Conservation (phyloP, 92 coral and sea anemone species). For the Meandrina meandrites region DNA sequence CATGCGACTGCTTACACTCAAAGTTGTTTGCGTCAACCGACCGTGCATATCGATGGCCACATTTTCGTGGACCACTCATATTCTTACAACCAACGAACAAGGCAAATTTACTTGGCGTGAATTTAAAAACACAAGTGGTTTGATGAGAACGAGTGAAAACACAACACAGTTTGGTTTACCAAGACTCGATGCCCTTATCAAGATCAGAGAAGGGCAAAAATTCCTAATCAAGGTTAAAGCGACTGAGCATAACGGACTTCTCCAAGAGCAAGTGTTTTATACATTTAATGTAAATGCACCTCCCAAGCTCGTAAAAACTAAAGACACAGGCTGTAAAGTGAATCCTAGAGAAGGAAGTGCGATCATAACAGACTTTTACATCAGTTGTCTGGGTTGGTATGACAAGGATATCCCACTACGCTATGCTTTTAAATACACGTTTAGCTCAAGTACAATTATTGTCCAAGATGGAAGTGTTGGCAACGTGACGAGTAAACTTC, state of each 20-base stretch:
- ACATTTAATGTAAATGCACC: conserved; percentile 61
- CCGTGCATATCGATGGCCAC: conserved; percentile 11
- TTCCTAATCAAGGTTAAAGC: conserved; percentile 16
- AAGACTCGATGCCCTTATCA: conserved; percentile 16
- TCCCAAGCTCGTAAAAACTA: conserved; percentile 35
- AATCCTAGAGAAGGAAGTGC: conserved; percentile 69
- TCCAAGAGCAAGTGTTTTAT: conserved; percentile 7
- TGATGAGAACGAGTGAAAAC: not conserved
- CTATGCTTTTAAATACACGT: conserved; percentile 68
- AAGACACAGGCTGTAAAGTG: conserved; percentile 46
- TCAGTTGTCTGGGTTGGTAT: conserved; percentile 66
- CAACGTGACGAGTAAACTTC: conserved; percentile 59
- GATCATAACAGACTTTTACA: conserved; percentile 53
- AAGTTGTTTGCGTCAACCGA: conserved; percentile 2
- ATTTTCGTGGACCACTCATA: conserved; percentile 22
- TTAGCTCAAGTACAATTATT: conserved; percentile 60
- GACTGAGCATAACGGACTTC: not conserved
- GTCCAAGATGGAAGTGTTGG: conserved; percentile 61
- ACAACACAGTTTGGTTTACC: conserved; percentile 22
- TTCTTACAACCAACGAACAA: not conserved
- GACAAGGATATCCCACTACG: conserved; percentile 66
- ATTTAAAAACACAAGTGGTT: conserved; percentile 16
- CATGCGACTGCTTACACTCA: conserved; percentile 1
- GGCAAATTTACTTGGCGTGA: conserved; percentile 8
- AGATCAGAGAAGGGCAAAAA: conserved; percentile 20